Evolutionary conservation across 2,113 vertebrate genomes (phyloP).

Genomic region (Gymnogyps californianus): DNA sequence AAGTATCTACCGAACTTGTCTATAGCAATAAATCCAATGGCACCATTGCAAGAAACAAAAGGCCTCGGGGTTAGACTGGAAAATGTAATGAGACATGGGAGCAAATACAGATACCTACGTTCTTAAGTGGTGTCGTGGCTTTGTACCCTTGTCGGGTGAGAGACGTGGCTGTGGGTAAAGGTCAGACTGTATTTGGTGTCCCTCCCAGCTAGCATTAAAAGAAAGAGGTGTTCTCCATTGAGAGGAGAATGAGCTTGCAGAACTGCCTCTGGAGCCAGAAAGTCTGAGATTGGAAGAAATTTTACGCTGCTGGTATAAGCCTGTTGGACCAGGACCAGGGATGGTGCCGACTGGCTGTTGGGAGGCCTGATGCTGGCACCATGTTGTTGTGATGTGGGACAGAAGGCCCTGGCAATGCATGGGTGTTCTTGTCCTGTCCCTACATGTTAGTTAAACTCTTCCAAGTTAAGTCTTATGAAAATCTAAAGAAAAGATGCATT

Average conservation of each 20-base stretch:
- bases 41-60: neutral
- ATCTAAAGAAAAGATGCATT: neutral
- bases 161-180: neutral
- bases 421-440: neutral
- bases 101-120: neutral
- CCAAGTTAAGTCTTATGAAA: neutral
- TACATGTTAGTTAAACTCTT: neutral
- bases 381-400: neutral
- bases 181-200: neutral
- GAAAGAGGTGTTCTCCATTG: neutral
- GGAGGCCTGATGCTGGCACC: neutral
- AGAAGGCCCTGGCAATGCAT: neutral
- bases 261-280: neutral
- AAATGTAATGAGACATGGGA: neutral
- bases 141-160: neutral
- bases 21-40: slow-evolving; percentile 39
- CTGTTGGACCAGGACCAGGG: neutral
- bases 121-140: neutral
- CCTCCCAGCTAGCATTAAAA: neutral
- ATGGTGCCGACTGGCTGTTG: neutral
- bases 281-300: neutral
- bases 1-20: slow-evolving; percentile 15
- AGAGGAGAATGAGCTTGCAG: neutral
- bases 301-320: neutral
- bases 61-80: neutral